phyloP scores from a whole-genome alignment of 2,797 vertebrate species.

The Myotis myotis region DNA sequence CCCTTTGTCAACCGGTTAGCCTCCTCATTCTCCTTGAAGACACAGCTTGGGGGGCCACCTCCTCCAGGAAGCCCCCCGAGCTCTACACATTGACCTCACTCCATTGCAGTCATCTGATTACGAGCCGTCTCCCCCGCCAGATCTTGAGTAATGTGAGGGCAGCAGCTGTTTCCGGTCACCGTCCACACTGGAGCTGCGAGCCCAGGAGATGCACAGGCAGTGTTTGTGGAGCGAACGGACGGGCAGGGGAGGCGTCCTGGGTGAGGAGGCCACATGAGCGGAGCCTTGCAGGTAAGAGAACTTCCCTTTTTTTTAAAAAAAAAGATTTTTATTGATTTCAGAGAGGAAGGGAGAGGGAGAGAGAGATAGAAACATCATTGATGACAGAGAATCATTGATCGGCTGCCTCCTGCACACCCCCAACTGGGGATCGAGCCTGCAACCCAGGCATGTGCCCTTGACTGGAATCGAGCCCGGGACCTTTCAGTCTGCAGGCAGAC shows the following conservation, averaged over 20 bases:
- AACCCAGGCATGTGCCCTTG: too few species aligned
- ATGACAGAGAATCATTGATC: too few species aligned
- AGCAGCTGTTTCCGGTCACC: not conserved
- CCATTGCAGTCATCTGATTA: not conserved
- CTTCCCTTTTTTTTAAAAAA: too few species aligned
- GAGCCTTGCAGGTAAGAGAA: not conserved
- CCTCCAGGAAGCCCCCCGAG: slow-evolving; percentile 12
- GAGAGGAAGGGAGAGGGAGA: too few species aligned
- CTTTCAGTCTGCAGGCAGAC: too few species aligned
- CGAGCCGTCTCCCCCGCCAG: not conserved
- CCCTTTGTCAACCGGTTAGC: not conserved
- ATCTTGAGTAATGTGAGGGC: not conserved
- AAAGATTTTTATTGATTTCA: too few species aligned
- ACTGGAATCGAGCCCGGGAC: too few species aligned
- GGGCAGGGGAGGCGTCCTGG: not conserved
- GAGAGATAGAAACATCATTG: too few species aligned
- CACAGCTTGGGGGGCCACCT: not conserved
- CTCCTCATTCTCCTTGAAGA: not conserved
- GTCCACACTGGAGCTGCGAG: not conserved
- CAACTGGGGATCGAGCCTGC: too few species aligned
- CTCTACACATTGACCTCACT: not conserved
- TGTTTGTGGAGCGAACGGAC: not conserved
- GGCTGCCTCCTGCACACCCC: too few species aligned
- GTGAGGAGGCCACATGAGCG: not conserved
- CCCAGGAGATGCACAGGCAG: not conserved